phyloP scores from a whole-genome alignment of 2,888 invertebrate species.

The Tenthredo distinguenda region DNA sequence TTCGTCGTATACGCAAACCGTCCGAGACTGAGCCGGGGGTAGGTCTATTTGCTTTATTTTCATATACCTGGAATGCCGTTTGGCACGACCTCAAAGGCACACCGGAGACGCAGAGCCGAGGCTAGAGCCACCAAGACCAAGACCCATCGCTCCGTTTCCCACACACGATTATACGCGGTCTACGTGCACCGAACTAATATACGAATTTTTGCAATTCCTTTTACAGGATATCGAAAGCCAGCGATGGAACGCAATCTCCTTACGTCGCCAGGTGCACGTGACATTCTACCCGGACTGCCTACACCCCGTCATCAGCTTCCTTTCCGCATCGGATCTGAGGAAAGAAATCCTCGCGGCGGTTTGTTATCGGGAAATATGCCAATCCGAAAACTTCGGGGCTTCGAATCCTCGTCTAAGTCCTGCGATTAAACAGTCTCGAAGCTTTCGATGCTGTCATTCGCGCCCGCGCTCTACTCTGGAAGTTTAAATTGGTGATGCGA shows the following conservation, averaged over 20 bases:
- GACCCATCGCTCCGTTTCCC: conserved; percentile 55
- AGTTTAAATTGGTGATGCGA: background rate
- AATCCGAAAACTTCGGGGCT: background rate
- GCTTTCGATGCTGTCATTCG: too few species aligned
- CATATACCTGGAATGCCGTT: conserved; percentile 68
- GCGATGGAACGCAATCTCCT: conserved; percentile 60
- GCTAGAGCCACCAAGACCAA: conserved; percentile 45
- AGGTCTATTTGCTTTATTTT: conserved; percentile 70
- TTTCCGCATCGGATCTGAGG: background rate
- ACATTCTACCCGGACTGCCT: background rate
- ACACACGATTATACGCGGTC: conserved; percentile 71
- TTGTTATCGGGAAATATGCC: background rate
- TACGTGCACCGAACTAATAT: conserved; percentile 71
- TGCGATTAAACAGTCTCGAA: background rate
- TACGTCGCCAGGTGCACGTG: conserved; percentile 53
- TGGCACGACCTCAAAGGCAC: conserved; percentile 69
- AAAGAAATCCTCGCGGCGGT: background rate
- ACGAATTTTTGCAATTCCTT: conserved; percentile 74
- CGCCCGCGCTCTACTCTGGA: too few species aligned
- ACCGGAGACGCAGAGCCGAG: conserved; percentile 50
- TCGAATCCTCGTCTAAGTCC: background rate
- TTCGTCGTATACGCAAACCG: conserved; percentile 72
- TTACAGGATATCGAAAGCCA: conserved; percentile 67
- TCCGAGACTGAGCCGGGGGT: conserved; percentile 60
- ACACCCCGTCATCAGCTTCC: background rate